These are phyloP conservation scores for Siniperca chuatsi DNA, from an alignment of 2,113 vertebrate genomes.

Conservation along the genomic window DNA sequence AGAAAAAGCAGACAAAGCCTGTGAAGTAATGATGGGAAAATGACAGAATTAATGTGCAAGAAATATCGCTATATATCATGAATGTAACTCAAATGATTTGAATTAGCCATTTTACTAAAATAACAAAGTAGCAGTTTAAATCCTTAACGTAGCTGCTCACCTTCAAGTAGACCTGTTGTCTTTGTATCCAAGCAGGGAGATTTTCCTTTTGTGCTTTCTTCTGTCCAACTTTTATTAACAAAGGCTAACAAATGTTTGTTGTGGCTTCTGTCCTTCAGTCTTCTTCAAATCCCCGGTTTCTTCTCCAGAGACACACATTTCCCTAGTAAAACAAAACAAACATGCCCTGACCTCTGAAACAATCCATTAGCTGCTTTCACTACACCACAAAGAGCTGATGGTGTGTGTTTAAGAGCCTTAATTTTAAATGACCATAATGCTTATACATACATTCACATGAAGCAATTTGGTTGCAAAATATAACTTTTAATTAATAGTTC, in stretches of 20 bases:
- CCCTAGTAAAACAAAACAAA: background rate
- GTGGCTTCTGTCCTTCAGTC: constrained; percentile 25
- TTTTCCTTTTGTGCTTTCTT: constrained; percentile 10
- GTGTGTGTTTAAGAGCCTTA: background rate
- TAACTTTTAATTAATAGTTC: background rate
- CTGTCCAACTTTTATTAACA: constrained; percentile 17
- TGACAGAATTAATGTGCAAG: constrained; percentile 31
- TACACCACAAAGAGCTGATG: background rate
- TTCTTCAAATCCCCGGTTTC: constrained; percentile 27
- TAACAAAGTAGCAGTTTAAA: background rate
- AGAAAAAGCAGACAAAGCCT: constrained; percentile 9
- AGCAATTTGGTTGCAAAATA: background rate
- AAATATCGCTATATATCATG: constrained; percentile 15
- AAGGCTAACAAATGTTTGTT: constrained; percentile 14
- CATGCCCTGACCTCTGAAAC: constrained; percentile 14
- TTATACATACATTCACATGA: background rate
- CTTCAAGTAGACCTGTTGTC: constrained; percentile 4
- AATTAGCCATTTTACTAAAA: constrained; percentile 6
- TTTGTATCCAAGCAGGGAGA: background rate
- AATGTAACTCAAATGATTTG: constrained; percentile 35
- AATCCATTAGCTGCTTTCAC: constrained; percentile 28
- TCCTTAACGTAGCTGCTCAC: background rate
- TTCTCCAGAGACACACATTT: background rate
- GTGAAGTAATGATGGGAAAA: background rate
- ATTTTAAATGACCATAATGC: background rate